These are phyloP conservation scores for Parauchenoglanis ngamensis DNA, from an alignment of 2,797 vertebrate species.

Conservation along the genomic window DNA sequence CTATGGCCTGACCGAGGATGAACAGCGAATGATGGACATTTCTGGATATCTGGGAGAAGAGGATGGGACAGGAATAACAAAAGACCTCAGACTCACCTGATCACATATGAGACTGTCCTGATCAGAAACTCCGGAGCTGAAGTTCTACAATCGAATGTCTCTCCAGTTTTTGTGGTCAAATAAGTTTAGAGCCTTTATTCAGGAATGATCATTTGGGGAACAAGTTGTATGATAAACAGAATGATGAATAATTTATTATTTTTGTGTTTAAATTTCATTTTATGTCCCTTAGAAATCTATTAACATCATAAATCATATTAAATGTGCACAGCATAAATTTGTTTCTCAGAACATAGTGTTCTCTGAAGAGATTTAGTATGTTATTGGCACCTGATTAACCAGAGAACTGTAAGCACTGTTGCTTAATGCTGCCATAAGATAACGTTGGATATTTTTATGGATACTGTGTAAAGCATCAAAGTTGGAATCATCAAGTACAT, in stretches of 20 bases:
- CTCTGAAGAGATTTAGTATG: background rate
- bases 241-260: constrained; percentile 9
- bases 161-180: background rate
- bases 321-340: background rate
- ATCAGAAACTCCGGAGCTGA: background rate
- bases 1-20: constrained; percentile 85
- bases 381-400: background rate
- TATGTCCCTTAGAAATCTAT: background rate
- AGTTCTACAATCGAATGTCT: background rate
- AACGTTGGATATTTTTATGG: background rate
- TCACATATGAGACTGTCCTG: background rate
- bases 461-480: constrained; percentile 3
- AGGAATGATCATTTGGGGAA: background rate
- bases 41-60: constrained; percentile 80
- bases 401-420: background rate
- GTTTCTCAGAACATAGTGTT: background rate
- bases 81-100: constrained; percentile 45
- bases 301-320: constrained; percentile 14
- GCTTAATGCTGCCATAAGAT: background rate
- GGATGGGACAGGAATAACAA: constrained; percentile 69
- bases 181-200: background rate
- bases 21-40: constrained; percentile 89
- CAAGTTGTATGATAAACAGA: background rate
- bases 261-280: background rate
- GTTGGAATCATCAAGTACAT: background rate